Evolutionary conservation across 1,140 invertebrate species (phyloP), one percentile per base, ranked within the genome.

Genomic region (Papilio polyxenes): DNA sequence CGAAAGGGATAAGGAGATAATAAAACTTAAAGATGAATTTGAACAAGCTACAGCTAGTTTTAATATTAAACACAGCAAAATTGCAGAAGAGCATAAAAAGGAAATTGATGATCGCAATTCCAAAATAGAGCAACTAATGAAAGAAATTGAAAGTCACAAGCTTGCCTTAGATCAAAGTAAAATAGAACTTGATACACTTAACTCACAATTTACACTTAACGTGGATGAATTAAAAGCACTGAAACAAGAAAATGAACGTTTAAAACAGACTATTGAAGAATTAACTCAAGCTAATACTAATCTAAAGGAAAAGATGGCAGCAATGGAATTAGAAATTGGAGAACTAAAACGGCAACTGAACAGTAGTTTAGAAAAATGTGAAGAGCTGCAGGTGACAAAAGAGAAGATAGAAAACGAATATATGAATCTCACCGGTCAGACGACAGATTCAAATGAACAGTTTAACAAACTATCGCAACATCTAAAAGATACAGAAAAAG

Each of bases 141-240:
- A 94, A 83, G 94, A 96, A 87, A 95, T 95, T 40, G 94, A 95
- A 83, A 89, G 93, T 75, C 95, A 96, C 83, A 95, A 90, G 82
- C 86, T 90, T 56, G 82, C 94, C 7, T 87, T 95, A 56, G 95
- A 95, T 87, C 91, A 95, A 85, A 94, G 86, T 56, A 94, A 95
- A 85, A 81, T 92, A 48, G 93, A 94, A 87, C 87, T 92, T 10
- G 90, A 94, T 76, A 86, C 89, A 44, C 83, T 95, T 2, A 94
- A 90, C 85, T 89, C 89, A 17, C 90, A 95, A 84, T 92, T 93
- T 79, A 90, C 83, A 20, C 83, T 91, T 49, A 93, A 94, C 80
- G 83, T 82, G 17, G 92, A 94, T 83, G 93, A 95, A 89, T 85
- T 95, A 75, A 93, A 94, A 79, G 81, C 88, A 20, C 82, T 94